Base-by-base conservation (phyloP, 2,888 invertebrate species). In the Strigamia crassipes region DNA sequence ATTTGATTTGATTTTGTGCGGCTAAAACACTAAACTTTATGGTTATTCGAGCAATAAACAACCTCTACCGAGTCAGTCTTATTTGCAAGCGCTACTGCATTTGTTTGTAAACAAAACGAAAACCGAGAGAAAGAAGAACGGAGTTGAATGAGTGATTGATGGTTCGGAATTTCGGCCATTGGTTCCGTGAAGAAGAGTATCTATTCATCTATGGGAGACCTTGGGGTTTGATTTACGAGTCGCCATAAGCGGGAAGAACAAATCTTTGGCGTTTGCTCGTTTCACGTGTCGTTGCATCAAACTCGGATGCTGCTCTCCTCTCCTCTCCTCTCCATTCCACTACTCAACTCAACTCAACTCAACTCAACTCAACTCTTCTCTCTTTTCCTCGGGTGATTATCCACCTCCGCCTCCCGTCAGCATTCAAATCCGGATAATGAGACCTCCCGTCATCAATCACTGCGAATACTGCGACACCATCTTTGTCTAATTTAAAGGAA, bases 211-310 rank as follows among this genome's bases (percentile, higher is more conserved):
- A 27, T 31, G 1, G 73, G 73, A 23, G 66, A 66, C 66, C 66
- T 66, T 27, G 23, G 23, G 23, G 23, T 66, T 73, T 73, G 73
- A 73, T 73, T 73, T 73, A 73, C 73, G 73, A 73, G 13, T 31
- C 73, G 27, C 73, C 73, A 73, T 73, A 73, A 73, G 31, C 27
- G 31, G 13, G 15, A 73, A 73, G 31, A 73, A 31, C 73, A 73
- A 73, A 73, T 73, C 73, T 73, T 31, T 27, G 8, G 31, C 73
- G 73, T 23, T 56, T 31, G 73, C 73, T 73, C 73, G 73, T 73
- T 73, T 73, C 73, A 73, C 73, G 73, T 73, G 73, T 73, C 73
- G 31, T 73, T 73, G 73, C 73, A 73, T 73, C 73, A 73, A 73
- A 73, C 15, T 73, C 73, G 27, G 56, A 56, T 56, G 56, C n/a